Percentiles rank a stretch among this genome's conserved stretches.
Conservation (phyloP, 2,797 vertebrate genomes). For the Lepus townsendii region DNA sequence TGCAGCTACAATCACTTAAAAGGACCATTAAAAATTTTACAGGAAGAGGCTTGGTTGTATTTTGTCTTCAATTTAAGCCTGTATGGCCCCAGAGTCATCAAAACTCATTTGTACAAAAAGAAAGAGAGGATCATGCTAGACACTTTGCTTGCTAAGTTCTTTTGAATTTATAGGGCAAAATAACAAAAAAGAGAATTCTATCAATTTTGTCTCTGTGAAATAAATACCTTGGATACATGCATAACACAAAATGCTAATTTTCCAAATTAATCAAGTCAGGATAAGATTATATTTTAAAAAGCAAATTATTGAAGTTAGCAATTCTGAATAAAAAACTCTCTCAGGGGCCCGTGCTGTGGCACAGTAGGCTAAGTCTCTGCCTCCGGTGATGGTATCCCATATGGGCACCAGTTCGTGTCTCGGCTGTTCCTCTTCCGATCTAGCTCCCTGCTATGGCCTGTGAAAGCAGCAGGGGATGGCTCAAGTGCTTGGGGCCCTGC, state of each 20-base stretch:
- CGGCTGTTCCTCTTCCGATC: too few species aligned
- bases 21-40: constrained; percentile 66
- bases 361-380: too few species aligned
- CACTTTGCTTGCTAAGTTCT: background rate
- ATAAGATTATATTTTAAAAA: constrained; percentile 48
- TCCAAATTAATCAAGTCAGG: background rate
- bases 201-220: constrained; percentile 30
- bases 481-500: too few species aligned
- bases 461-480: too few species aligned
- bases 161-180: constrained; percentile 29
- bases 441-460: too few species aligned
- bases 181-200: background rate
- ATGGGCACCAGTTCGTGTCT: too few species aligned
- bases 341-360: too few species aligned
- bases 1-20: constrained; percentile 64
- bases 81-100: background rate
- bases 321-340: constrained; percentile 51
- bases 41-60: background rate
- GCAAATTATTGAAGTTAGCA: background rate
- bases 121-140: background rate
- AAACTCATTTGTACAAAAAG: background rate
- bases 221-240: background rate
- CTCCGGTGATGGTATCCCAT: too few species aligned
- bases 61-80: constrained; percentile 45
- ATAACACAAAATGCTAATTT: background rate